Conservation (phyloP, 2,888 invertebrate genomes). For the Ophion obscuratus region DNA sequence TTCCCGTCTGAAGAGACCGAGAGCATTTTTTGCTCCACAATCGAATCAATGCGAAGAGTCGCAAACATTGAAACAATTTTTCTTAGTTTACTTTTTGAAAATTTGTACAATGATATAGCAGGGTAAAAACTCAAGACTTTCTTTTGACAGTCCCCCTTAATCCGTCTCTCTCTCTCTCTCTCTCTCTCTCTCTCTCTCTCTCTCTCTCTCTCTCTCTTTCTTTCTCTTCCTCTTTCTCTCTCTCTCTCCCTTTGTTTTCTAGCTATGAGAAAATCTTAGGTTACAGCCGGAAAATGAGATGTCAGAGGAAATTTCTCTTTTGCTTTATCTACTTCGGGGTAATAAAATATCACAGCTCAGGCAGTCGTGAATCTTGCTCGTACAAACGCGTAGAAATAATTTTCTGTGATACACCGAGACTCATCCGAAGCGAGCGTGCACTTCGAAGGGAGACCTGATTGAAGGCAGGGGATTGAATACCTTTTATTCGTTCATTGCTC, state of each 20-base stretch:
- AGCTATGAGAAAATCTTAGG: slow-evolving; percentile 30
- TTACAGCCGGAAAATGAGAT: slow-evolving; percentile 7
- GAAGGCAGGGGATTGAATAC: slow-evolving; percentile 10
- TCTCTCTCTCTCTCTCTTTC: no score
- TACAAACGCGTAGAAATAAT: slow-evolving; percentile 26
- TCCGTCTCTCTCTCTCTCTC: not conserved
- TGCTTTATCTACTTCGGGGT: slow-evolving; percentile 8
- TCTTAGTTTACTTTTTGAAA: not conserved
- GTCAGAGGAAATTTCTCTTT: not conserved
- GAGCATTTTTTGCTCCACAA: slow-evolving; percentile 39
- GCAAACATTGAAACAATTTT: slow-evolving; percentile 46
- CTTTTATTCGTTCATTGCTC: slow-evolving; percentile 2
- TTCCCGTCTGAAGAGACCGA: slow-evolving; percentile 53
- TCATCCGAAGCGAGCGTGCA: not conserved
- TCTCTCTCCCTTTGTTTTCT: not conserved
- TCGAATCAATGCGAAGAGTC: slow-evolving; percentile 52
- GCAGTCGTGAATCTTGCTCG: slow-evolving; percentile 29
- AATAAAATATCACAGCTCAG: slow-evolving; percentile 43
- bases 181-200: no score
- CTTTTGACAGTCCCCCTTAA: not conserved
- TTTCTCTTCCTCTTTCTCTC: no score
- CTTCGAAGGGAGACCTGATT: not conserved
- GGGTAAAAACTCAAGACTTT: not conserved
- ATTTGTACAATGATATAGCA: not conserved
- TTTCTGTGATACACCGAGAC: slow-evolving; percentile 30